phyloP scores from a whole-genome alignment of 2,888 invertebrate species.

The Andrena flavipes region DNA sequence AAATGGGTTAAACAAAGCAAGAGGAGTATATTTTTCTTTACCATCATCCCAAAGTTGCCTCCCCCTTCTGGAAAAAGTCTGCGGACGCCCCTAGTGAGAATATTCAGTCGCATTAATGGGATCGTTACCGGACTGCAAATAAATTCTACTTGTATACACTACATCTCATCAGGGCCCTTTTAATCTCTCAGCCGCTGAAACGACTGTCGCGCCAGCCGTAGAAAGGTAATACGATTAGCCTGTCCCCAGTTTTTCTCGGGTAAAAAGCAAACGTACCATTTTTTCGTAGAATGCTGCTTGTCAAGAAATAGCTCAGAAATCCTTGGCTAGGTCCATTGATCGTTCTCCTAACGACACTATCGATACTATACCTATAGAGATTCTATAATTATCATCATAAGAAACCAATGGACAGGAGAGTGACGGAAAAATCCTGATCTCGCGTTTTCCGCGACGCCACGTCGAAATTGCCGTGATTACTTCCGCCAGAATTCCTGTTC shows the following conservation, averaged over 20 bases:
- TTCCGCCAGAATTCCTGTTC: neutral
- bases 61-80: no score
- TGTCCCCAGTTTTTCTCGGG: neutral
- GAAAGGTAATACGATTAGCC: slow-evolving; percentile 4
- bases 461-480: neutral
- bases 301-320: neutral
- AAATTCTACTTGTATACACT: slow-evolving; percentile 33
- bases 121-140: slow-evolving; percentile 34
- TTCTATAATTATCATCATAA: slow-evolving; percentile 4
- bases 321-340: neutral
- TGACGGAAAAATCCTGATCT: neutral
- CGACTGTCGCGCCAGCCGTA: neutral
- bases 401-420: neutral
- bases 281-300: neutral
- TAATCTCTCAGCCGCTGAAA: slow-evolving; percentile 9
- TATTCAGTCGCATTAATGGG: slow-evolving; percentile 21
- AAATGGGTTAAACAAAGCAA: no score
- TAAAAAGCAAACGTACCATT: neutral
- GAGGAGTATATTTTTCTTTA: no score
- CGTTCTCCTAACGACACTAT: neutral
- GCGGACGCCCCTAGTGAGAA: no score
- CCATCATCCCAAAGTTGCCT: no score
- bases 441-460: neutral
- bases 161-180: slow-evolving; percentile 10
- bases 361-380: neutral